phyloP scores from a whole-genome alignment of 2,797 vertebrate genomes.

The Mus caroli region DNA sequence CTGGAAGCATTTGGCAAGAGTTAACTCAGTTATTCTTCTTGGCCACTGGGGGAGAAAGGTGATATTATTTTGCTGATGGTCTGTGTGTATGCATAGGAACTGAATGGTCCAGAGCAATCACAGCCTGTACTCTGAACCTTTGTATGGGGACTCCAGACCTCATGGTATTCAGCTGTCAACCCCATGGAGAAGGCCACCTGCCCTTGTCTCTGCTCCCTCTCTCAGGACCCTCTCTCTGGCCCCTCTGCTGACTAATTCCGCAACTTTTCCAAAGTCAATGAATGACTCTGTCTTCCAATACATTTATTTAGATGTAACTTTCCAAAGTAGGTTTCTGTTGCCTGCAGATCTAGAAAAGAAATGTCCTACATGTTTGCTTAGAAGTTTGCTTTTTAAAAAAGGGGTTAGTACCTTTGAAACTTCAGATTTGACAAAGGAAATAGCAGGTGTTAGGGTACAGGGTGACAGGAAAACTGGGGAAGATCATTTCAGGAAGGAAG shows the following conservation, averaged over 20 bases:
- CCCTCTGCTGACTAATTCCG: neutral
- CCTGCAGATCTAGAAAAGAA: neutral
- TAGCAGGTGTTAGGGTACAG: neutral
- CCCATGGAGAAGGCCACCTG: neutral
- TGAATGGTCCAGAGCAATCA: neutral
- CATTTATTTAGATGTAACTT: neutral
- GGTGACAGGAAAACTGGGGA: neutral
- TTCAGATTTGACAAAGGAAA: neutral
- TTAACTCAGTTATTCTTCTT: neutral
- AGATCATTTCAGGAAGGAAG: neutral
- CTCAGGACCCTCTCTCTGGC: neutral
- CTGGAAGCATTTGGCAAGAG: neutral
- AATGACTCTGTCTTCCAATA: neutral
- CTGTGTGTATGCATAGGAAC: neutral
- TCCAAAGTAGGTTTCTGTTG: neutral
- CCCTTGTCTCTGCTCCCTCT: neutral
- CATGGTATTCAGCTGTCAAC: neutral
- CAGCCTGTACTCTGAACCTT: neutral
- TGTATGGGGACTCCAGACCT: neutral
- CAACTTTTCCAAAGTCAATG: neutral
- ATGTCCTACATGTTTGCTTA: neutral
- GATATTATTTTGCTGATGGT: neutral
- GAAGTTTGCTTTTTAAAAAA: slow-evolving; percentile 25
- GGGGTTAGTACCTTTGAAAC: neutral
- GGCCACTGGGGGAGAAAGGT: no score